Evolutionary conservation across 2,888 invertebrate genomes (phyloP).

Genomic region (Prosapia bicincta): DNA sequence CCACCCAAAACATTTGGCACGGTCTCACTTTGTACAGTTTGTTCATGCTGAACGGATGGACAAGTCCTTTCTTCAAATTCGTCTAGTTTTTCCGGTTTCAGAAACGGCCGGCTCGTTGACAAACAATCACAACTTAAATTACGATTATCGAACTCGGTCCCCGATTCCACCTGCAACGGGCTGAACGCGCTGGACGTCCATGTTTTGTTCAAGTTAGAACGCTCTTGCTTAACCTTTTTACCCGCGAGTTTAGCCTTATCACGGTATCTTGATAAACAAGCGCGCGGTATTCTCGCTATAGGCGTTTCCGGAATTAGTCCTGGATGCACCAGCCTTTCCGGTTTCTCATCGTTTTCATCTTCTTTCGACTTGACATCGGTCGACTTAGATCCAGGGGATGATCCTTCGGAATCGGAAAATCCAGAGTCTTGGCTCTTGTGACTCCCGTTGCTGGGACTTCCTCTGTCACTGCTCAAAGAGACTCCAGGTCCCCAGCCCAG

Average conservation of each 20-base stretch:
- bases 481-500: constrained; percentile 51
- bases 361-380: constrained; percentile 24
- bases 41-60: neutral
- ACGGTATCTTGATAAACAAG: constrained; percentile 15
- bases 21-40: neutral
- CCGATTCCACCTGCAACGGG: neutral
- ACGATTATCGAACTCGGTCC: neutral
- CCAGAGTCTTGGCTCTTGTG: constrained; percentile 78
- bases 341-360: neutral
- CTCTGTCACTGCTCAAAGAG: constrained; percentile 44
- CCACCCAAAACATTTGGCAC: neutral
- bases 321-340: neutral
- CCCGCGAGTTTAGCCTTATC: neutral
- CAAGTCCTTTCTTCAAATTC: neutral
- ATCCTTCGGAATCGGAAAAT: constrained; percentile 68
- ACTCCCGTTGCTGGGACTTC: constrained; percentile 54
- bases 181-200: neutral
- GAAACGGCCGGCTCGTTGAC: neutral
- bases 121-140: neutral
- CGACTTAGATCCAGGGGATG: constrained; percentile 47
- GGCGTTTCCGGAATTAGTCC: constrained; percentile 6
- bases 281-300: constrained; percentile 21
- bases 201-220: neutral
- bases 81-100: neutral
- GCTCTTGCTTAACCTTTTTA: neutral